These are phyloP conservation scores for Oreohelix idahoensis DNA, from an alignment of 1,140 invertebrate genomes.

Conservation along the genomic window DNA sequence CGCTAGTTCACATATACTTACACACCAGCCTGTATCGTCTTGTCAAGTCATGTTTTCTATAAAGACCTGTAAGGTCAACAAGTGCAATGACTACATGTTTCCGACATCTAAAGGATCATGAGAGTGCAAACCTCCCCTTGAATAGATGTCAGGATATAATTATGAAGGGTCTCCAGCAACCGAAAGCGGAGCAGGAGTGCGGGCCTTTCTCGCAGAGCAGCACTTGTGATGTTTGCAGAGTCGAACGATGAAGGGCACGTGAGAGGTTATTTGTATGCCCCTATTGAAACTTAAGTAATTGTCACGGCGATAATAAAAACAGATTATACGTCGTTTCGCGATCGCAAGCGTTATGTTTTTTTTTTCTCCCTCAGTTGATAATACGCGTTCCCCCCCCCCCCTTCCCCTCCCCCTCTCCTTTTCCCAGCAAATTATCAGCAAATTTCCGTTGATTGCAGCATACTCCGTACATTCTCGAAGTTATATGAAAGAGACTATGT, in stretches of 20 bases:
- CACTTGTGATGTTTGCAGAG: neutral
- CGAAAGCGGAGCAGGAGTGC: neutral
- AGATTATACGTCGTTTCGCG: neutral
- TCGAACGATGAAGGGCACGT: neutral
- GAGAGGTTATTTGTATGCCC: neutral
- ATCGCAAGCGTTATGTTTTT: neutral
- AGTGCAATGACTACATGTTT: neutral
- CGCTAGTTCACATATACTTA: no score
- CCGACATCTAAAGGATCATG: neutral
- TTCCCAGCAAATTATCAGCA: no score
- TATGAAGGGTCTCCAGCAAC: neutral
- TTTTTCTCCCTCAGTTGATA: neutral
- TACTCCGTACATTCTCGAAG: no score
- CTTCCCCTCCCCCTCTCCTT: no score
- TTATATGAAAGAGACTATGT: no score
- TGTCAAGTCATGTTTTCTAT: neutral
- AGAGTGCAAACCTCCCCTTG: neutral
- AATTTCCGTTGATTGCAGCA: no score
- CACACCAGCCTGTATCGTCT: no score
- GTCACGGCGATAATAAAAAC: neutral
- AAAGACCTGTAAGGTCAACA: neutral
- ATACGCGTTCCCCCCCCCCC: no score
- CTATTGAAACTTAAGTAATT: neutral
- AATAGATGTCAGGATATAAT: neutral
- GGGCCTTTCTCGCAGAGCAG: neutral